Percentiles rank a stretch among this genome's conserved stretches.
Conservation (phyloP, 2,113 vertebrate genomes). For the Sceloporus tristichus region DNA sequence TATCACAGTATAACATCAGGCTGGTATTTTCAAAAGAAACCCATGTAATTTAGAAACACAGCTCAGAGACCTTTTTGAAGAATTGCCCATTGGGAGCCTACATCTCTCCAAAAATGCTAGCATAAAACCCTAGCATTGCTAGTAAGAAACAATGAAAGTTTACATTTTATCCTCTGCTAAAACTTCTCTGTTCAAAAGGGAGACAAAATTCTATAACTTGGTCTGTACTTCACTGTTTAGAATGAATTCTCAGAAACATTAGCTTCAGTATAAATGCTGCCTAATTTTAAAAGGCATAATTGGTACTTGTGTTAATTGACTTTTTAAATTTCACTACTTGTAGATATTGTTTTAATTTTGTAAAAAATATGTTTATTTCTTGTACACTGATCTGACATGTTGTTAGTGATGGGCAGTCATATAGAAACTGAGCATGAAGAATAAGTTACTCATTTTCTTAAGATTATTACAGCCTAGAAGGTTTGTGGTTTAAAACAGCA, state of each 20-base stretch:
- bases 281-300: no score
- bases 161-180: slow-evolving; percentile 45
- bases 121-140: slow-evolving; percentile 6
- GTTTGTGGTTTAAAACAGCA: no score
- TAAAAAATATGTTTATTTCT: not conserved
- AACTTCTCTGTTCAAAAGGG: slow-evolving; percentile 44
- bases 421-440: no score
- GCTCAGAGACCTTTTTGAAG: slow-evolving; percentile 33
- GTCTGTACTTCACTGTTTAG: no score
- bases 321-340: no score
- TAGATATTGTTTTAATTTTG: no score
- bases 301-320: no score
- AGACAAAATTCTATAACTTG: not conserved
- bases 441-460: no score
- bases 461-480: no score
- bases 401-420: not conserved
- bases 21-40: slow-evolving; percentile 43
- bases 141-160: slow-evolving; percentile 51
- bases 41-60: slow-evolving; percentile 40
- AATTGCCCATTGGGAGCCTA: slow-evolving; percentile 16
- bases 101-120: slow-evolving; percentile 28
- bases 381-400: not conserved
- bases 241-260: not conserved
- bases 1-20: slow-evolving; percentile 33
- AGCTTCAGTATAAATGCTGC: no score